Evolutionary conservation across 2,113 vertebrate species (phyloP), one percentile per base, ranked within the genome.

Genomic region (Paramormyrops kingsleyae): DNA sequence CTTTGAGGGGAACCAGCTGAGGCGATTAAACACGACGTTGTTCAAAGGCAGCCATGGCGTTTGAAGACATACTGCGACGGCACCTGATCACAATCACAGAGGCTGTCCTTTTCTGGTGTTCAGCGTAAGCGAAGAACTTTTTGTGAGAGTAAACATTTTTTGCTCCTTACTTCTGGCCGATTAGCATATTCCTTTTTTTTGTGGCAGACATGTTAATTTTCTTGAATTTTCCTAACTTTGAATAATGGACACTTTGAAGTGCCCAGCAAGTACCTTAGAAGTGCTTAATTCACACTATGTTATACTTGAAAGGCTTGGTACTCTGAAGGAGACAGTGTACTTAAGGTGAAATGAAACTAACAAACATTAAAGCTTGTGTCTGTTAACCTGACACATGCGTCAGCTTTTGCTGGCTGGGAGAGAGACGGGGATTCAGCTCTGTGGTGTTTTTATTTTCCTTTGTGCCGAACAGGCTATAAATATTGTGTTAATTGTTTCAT

Each of bases 121-220:
- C 31, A 53, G 24, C 5, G 50, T 21, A 27, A 35, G 47, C n/a
- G 15, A 35, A 39, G 50, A 39, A 53, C 42, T 50, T 50, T 86
- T 50, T 86, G 47, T 86, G n/a, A 15, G 84, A 31, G 84, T 86
- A 86, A 86, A 86, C 84, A 86, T 27, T 50, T 50, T 70, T 70
- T 70, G 27, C 62, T 70, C 62, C 12, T 70, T 70, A 27, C 27
- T 70, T 70, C 5, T 70, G 27, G 27, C 10, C 10, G n/a, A 70
- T 70, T 70, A 70, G 62, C 62, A 70, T 70, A 70, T 70, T 70
- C 10, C n/a, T 53, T 7, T 52, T 42, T 87, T 56, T 87, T 53
- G 9, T 17, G 46, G n/a, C n/a, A 31, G 44, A 53, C 12, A 39
- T 31, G 44, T 15, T 21, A 53, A 52, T 27, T 87, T 52, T 42